A percentile compares a stretch with the other conserved stretches of the same genome.
These are phyloP conservation scores for Acromyrmex charruanus DNA, from an alignment of 1,140 invertebrate genomes.

Conservation along the genomic window DNA sequence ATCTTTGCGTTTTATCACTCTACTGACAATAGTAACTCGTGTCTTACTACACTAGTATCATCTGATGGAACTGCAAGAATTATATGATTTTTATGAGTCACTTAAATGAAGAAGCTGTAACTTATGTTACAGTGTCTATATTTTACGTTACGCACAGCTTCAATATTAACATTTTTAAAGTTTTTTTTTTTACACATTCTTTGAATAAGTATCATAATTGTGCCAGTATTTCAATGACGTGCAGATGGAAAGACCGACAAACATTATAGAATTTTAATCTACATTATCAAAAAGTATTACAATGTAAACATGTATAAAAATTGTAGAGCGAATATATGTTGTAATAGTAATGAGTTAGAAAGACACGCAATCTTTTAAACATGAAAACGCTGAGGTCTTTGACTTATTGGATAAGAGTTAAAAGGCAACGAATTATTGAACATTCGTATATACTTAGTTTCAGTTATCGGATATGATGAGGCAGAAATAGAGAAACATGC, in stretches of 20 bases:
- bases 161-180: not conserved
- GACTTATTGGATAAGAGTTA: slow-evolving; percentile 21
- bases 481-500: not conserved
- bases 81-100: not conserved
- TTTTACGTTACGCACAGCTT: not conserved
- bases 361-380: slow-evolving; percentile 33
- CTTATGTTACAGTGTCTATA: not conserved
- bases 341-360: slow-evolving; percentile 4
- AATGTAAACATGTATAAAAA: slow-evolving; percentile 34
- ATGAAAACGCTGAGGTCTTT: slow-evolving; percentile 26
- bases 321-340: not conserved
- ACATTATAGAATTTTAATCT: slow-evolving; percentile 39
- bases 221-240: not conserved
- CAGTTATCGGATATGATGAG: not conserved
- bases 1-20: slow-evolving; percentile 28
- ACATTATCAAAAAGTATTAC: not conserved
- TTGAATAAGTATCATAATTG: not conserved
- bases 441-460: slow-evolving; percentile 2
- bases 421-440: slow-evolving; percentile 7
- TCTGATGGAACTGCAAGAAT: slow-evolving; percentile 1
- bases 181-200: not conserved
- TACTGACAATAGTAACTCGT: slow-evolving; percentile 9
- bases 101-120: not conserved
- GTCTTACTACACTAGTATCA: not conserved
- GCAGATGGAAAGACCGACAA: not conserved